Base-by-base conservation (phyloP, 2,888 invertebrate genomes). In the Sminthurinus aureus region DNA sequence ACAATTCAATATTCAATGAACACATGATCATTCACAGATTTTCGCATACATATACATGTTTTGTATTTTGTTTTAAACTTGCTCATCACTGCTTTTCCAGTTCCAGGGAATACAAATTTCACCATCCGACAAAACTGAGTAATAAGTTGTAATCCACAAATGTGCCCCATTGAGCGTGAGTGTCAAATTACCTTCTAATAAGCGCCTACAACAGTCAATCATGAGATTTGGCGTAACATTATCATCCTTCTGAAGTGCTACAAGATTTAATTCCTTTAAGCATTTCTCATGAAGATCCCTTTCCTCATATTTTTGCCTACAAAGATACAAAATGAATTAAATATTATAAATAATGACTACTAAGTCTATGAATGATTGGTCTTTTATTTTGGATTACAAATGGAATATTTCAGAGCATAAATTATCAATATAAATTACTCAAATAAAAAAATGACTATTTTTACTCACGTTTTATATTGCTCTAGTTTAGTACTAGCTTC, bases 61-160 rank as follows among this genome's bases (percentile, higher is more conserved):
- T 58, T 58, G 18, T 58, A 58, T 58, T 15, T 58, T 15, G 0
- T 58, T 18, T 58, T 15, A 58, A 15, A 8, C 24, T 24, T 73
- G 15, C 9, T 73, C 73, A 12, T 73, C 24, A 12, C 15, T 26
- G 20, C 81, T 82, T 90, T 93, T 93, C 92, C 95, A 98, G 91
- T 98, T 95, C 97, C 97, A 98, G 22, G 98, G 98, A 90, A 98
- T 94, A 90, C 97, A 97, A 81, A 97, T 92, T 83, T 95, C 94
- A 0, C 98, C 98, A 90, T 98, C 97, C 0, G 94, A 94, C 89
- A 97, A 92, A 77, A 98, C 95, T 0, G 97, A 96, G 90, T 97
- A 98, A 91, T 97, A 98, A 90, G 96, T 96, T 0, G 97, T 95
- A 81, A 98, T 94, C 90, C 94, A 94, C 3, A 98, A 91, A 89